These are phyloP conservation scores for Aphelinus atriplicis DNA, from an alignment of 1,140 invertebrate species.

Conservation along the genomic window DNA sequence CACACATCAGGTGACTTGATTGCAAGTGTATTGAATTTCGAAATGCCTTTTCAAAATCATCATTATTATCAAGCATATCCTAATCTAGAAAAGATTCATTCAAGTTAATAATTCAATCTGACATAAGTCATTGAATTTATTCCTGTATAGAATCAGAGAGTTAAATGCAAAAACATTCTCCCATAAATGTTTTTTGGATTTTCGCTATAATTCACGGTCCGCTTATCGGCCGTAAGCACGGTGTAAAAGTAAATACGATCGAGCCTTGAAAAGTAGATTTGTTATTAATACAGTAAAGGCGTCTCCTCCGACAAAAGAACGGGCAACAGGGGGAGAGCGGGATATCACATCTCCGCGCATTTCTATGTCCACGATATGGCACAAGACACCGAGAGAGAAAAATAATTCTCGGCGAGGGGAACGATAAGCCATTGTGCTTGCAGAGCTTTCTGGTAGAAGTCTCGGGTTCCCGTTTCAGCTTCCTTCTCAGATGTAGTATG, in stretches of 20 bases:
- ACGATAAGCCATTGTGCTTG: constrained; percentile 34
- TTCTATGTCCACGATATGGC: constrained; percentile 29
- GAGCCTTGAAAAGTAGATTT: constrained; percentile 37
- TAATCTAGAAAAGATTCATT: too few species aligned
- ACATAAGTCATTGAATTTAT: too few species aligned
- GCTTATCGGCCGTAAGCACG: constrained; percentile 29
- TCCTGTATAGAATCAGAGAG: too few species aligned
- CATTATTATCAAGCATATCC: too few species aligned
- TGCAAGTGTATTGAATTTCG: too few species aligned
- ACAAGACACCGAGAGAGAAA: constrained; percentile 14
- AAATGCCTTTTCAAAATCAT: too few species aligned
- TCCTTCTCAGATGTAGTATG: neutral
- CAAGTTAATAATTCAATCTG: too few species aligned
- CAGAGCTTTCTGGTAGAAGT: constrained; percentile 14
- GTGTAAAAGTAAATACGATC: constrained; percentile 33
- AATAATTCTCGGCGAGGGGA: constrained; percentile 29
- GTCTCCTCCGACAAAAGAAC: constrained; percentile 9
- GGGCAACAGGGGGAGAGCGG: neutral
- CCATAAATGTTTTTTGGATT: constrained; percentile 1
- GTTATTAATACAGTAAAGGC: constrained; percentile 37
- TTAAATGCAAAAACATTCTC: neutral
- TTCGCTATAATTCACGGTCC: constrained; percentile 27
- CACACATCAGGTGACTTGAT: too few species aligned
- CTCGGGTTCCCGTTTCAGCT: constrained; percentile 24
- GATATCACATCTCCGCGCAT: constrained; percentile 21